Percentiles rank a stretch among this genome's conserved stretches.
Evolutionary conservation across 2,797 vertebrate species (phyloP).

Genomic region (Melanotaenia nigrans): DNA sequence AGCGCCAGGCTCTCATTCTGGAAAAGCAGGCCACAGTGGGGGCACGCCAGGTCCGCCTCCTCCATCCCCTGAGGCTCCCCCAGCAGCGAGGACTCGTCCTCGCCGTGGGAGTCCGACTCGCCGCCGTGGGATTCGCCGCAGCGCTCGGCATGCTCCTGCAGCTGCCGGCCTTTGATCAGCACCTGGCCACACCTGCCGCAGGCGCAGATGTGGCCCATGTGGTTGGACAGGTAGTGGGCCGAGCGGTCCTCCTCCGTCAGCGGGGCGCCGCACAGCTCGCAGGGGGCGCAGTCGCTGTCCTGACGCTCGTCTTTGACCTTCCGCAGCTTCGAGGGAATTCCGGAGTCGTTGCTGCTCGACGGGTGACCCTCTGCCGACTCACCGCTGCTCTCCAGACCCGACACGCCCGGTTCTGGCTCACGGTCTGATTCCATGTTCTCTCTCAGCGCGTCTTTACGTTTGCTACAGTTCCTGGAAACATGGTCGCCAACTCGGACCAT

Average conservation of each 20-base stretch:
- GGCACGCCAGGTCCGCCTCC: slow-evolving; percentile 88
- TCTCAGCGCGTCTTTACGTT: slow-evolving; percentile 79
- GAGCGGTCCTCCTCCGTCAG: slow-evolving; percentile 91
- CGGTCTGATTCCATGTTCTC: slow-evolving; percentile 62
- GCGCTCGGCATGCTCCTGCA: slow-evolving; percentile 95
- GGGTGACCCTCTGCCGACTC: slow-evolving; percentile 70
- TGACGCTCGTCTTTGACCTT: slow-evolving; percentile 79
- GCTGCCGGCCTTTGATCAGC: slow-evolving; percentile 94
- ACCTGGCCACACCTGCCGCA: slow-evolving; percentile 97
- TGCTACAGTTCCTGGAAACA: slow-evolving; percentile 80
- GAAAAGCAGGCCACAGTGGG: slow-evolving; percentile 92
- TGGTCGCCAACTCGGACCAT: slow-evolving; percentile 87
- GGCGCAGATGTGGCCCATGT: slow-evolving; percentile 96
- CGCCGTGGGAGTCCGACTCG: slow-evolving; percentile 87
- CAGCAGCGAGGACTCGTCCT: slow-evolving; percentile 77
- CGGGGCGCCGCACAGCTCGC: slow-evolving; percentile 91
- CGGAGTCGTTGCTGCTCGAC: slow-evolving; percentile 67
- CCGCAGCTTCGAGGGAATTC: slow-evolving; percentile 63
- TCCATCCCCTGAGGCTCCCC: slow-evolving; percentile 87
- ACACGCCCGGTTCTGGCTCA: slow-evolving; percentile 62
- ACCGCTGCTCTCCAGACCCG: slow-evolving; percentile 60
- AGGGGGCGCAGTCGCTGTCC: slow-evolving; percentile 74
- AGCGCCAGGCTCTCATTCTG: slow-evolving; percentile 91
- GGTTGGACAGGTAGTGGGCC: slow-evolving; percentile 94
- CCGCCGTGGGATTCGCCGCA: slow-evolving; percentile 91